Percentiles rank a stretch among this genome's conserved stretches.
These are phyloP conservation scores for Apostichopus japonicus DNA, from an alignment of 35 echinoderm and acorn worm species.

Conservation along the genomic window DNA sequence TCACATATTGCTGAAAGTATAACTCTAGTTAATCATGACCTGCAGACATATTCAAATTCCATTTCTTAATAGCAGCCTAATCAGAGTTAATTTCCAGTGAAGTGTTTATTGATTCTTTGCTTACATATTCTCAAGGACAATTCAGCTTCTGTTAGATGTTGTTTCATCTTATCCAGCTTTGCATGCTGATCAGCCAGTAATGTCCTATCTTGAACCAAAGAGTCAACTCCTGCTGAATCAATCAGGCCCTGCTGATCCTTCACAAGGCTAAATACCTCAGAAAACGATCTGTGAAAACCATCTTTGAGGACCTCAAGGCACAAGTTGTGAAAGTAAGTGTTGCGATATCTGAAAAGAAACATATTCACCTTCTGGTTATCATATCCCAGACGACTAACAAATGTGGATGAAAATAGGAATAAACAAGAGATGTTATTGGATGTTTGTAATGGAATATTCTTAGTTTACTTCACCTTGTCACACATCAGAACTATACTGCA, in stretches of 20 bases:
- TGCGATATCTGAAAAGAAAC: constrained; percentile 75
- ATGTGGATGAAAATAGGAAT: too few relatives aligned
- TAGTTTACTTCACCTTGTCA: not conserved
- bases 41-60: too few relatives aligned
- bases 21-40: too few relatives aligned
- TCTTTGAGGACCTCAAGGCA: constrained; percentile 95
- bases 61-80: too few relatives aligned
- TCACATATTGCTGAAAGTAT: too few relatives aligned
- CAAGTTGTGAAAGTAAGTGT: constrained; percentile 90
- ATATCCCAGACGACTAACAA: not conserved
- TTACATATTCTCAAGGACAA: constrained; percentile 88
- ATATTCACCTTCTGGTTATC: not conserved
- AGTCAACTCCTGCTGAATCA: constrained; percentile 79
- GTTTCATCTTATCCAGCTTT: constrained; percentile 86
- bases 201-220: constrained; percentile 68
- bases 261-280: constrained; percentile 89
- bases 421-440: not conserved
- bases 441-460: not conserved
- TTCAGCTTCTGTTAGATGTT: constrained; percentile 86
- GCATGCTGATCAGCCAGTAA: constrained; percentile 86
- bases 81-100: too few relatives aligned
- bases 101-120: not conserved
- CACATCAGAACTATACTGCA: not conserved
- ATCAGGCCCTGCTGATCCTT: constrained; percentile 78
- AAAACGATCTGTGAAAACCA: constrained; percentile 94